phyloP scores from a whole-genome alignment of 2,113 vertebrate genomes.

The Mormyrus lacerda region DNA sequence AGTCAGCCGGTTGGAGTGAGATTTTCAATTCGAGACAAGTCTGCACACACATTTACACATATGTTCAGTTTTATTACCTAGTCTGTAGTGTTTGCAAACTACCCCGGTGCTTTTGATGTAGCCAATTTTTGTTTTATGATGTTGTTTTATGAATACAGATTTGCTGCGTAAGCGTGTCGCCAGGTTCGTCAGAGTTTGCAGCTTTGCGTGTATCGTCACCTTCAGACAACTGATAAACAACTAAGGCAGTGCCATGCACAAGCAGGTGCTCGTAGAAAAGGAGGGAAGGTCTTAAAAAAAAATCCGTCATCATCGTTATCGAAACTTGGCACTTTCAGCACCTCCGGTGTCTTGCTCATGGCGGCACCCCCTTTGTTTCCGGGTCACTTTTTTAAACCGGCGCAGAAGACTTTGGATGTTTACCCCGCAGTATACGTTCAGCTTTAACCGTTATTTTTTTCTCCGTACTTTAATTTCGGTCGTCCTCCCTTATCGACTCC shows the following conservation, averaged over 20 bases:
- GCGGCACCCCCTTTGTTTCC: not conserved
- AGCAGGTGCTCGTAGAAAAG: not conserved
- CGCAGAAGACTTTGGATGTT: not conserved
- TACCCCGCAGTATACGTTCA: not conserved
- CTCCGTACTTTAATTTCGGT: not conserved
- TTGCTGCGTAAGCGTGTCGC: not conserved
- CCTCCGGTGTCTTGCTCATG: not conserved
- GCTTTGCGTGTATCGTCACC: not conserved
- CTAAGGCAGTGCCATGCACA: not conserved
- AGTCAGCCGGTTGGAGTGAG: not conserved
- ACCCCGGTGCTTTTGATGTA: not conserved
- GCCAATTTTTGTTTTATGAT: not conserved
- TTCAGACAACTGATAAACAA: not conserved
- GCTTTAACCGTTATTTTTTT: not conserved
- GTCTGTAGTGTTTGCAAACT: not conserved
- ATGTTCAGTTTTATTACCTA: not conserved
- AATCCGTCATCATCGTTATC: not conserved
- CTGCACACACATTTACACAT: not conserved
- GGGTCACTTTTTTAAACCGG: not conserved
- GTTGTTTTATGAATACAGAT: not conserved
- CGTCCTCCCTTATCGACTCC: not conserved
- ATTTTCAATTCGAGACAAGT: not conserved
- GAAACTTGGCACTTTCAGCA: not conserved
- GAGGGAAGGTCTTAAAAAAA: too few species aligned
- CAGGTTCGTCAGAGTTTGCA: not conserved